Evolutionary conservation across 2,113 vertebrate species (phyloP).

Genomic region (Sinocyclocheilus rhinocerous): DNA sequence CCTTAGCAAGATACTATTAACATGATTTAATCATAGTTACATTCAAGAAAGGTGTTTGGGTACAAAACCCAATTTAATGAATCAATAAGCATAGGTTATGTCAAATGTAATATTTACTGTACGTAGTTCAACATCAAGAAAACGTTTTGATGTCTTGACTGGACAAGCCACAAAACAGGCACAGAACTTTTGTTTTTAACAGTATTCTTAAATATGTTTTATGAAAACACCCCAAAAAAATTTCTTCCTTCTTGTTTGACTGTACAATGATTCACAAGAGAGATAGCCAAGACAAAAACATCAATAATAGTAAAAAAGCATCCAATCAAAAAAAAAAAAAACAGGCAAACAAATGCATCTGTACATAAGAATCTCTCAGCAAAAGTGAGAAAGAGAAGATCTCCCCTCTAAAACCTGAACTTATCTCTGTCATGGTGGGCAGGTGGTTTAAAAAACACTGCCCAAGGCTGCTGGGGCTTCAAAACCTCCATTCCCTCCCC

Average conservation of each 20-base stretch:
- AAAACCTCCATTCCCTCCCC: constrained; percentile 34
- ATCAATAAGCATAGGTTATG: neutral
- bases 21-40: neutral
- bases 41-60: neutral
- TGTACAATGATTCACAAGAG: constrained; percentile 38
- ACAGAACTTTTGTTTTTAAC: neutral
- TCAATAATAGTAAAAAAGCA: constrained; percentile 40
- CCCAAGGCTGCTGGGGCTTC: constrained; percentile 55
- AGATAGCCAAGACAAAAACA: constrained; percentile 35
- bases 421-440: constrained; percentile 21
- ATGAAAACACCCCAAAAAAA: neutral
- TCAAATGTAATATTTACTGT: neutral
- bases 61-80: neutral
- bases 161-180: neutral
- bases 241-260: constrained; percentile 1
- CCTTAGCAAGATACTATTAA: neutral
- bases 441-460: constrained; percentile 41
- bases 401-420: constrained; percentile 20
- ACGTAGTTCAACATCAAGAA: neutral
- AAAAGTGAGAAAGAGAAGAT: constrained; percentile 36
- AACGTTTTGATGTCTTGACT: neutral
- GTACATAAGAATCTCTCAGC: constrained; percentile 47
- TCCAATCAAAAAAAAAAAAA: constrained; percentile 7
- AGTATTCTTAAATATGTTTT: neutral
- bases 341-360: constrained; percentile 30